Evolutionary conservation across 2,113 vertebrate genomes (phyloP), one percentile per base, ranked within the genome.

Genomic region (Dasypus novemcinctus): DNA sequence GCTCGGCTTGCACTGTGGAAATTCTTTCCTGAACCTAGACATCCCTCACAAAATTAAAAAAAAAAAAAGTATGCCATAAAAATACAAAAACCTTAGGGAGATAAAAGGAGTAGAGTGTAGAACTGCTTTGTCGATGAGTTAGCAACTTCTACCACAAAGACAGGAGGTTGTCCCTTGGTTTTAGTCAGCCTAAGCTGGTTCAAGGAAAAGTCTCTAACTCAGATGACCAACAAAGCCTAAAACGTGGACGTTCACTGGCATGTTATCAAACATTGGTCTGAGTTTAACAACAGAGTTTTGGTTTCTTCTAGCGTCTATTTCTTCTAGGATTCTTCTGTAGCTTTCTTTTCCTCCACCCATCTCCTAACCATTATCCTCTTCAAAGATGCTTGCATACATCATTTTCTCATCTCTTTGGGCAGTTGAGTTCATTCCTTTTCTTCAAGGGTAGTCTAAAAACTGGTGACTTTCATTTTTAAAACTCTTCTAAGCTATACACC

Each of bases 71-170:
- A 10, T 4, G 33, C 9, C 61, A 31, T 18, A 36, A 46, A 57
- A 31, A 89, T 14, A 31, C 13, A 36, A 46, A 57, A 36, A 89
- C 10, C 54, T 43, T 61, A 5, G 15, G 54, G 23, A 29, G 1
- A 54, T 13, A 13, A 10, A 17, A 41, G 7, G 1, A 1, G 0
- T 0, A 36, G 15, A 21, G 43, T 15, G 29, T 4, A 29, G 1
- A 21, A 71, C 0, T 31, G 29, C 4, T 20, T 10, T 49, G 25
- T 5, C 7, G 38, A 25, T 2, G 23, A 46, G 9, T 57, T 36
- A 12, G 5, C 14, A 66, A 76, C 54, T 29, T 74, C 23, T 43
- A 41, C 33, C 5, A 41, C 31, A 36, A 21, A n/a, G 14, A 54
- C 27, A 68, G 20, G 23, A 63, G 25, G 7, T 3, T 18, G 21